Conservation (phyloP, 2,113 vertebrate genomes). For the Nothocercus nigrocapillus region DNA sequence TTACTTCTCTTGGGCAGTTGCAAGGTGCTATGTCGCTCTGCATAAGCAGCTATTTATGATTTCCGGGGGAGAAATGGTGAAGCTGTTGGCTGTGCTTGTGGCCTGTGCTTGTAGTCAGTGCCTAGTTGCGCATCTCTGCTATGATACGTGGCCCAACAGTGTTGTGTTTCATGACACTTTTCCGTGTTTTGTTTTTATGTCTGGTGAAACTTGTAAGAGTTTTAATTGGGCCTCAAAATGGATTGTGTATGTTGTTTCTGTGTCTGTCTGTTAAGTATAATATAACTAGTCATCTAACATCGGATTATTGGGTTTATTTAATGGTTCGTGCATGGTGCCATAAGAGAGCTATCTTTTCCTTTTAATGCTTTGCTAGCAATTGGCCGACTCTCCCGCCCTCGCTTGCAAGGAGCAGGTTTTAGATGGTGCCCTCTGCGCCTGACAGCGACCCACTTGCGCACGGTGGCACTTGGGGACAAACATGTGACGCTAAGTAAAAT, state of each 20-base stretch:
- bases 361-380: neutral
- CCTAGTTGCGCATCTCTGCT: neutral
- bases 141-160: neutral
- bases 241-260: neutral
- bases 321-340: neutral
- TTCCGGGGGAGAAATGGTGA: neutral
- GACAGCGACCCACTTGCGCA: rapidly evolving
- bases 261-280: neutral
- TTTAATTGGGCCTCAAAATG: neutral
- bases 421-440: neutral
- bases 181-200: neutral
- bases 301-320: neutral
- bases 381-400: neutral
- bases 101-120: neutral
- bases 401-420: neutral
- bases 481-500: rapidly evolving
- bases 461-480: rapidly evolving
- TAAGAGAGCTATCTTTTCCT: neutral
- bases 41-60: rapidly evolving
- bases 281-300: neutral
- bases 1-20: neutral
- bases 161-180: neutral
- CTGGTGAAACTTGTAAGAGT: neutral
- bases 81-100: neutral
- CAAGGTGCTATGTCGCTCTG: rapidly evolving